Evolutionary conservation across 2,888 invertebrate species (phyloP), one percentile per base, ranked within the genome.

Genomic region (Acronicta psi): DNA sequence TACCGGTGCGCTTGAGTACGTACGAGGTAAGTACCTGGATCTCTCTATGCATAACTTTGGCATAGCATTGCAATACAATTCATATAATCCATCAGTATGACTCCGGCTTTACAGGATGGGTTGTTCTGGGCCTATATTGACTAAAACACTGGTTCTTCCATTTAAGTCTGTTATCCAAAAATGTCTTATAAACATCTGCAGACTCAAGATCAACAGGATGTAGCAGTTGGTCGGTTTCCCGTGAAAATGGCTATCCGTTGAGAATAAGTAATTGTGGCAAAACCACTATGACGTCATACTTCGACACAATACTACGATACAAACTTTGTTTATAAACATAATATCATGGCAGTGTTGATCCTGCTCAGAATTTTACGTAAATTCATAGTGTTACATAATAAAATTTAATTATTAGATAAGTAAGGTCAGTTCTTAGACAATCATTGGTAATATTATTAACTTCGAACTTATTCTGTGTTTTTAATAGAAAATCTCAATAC

Each of bases 251-350:
- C 4, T 13, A 25, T 47, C 38, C 1, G 11, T 3, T 29, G 20
- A 14, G 47, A 45, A 37, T 55, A 40, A 8, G 16, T 40, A 18
- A 61, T 61, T 66, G 56, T 56, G 17, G 47, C 44, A 29, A 61
- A 52, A 51, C 43, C 25, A 23, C 47, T 20, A n/a, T 16, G 18
- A 8, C 23, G 9, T 40, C 41, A 17, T 58, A 25, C 43, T 23
- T n/a, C 20, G n/a, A 44, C 23, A 56, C 47, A 44, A 41, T 60
- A 40, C 16, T 38, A 17, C 6, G 18, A 20, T 47, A 51, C 25
- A 36, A 52, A 17, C n/a, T 52, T 9, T 44, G 29, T 49, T 45
- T 49, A 25, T 46, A 23, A 50, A 38, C 37, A 20, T 8, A 31
- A 31, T 16, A 34, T 14, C 41, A 14, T 13, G 34, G 1, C 10